Evolutionary conservation across 2,888 invertebrate species (phyloP), one percentile per base, ranked within the genome.

Genomic region (Tricholauxania praeusta): DNA sequence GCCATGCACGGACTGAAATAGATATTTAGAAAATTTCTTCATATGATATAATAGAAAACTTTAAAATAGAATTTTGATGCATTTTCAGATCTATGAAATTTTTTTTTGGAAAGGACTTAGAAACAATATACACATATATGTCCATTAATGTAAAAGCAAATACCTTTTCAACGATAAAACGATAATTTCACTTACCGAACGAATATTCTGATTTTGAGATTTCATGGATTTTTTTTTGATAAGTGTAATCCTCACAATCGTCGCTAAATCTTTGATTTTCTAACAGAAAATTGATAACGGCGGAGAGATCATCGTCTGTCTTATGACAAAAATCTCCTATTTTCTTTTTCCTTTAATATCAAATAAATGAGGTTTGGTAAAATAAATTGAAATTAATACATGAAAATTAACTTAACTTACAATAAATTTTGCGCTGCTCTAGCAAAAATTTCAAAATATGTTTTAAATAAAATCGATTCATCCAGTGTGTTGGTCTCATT

Each of bases 1-100:
- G 90, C 95, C 95, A 96, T 62, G 92, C 90, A 0, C 94, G 91
- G 84, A 89, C 93, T 93, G 55, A 86, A 52, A 86, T 82, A 73
- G 69, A 66, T 39, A 10, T 39, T 10, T 39, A 10, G 10, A 10
- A 39, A 39, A 10, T 39, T 10, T 39, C 39, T 39, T 39, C n/a
- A n/a, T n/a, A n/a, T n/a, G n/a, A n/a, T n/a, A n/a, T n/a, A n/a
- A n/a, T 39, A 10, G 39, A 5, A 39, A 7, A 79, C 80, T 79
- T 78, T 76, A 74, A n/a, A n/a, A n/a, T n/a, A n/a, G n/a, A n/a
- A n/a, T n/a, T n/a, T n/a, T n/a, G n/a, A n/a, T n/a, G n/a, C n/a
- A n/a, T n/a, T n/a, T n/a, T n/a, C n/a, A n/a, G n/a, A n/a, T n/a
- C n/a, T n/a, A n/a, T n/a, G n/a, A n/a, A n/a, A n/a, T n/a, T n/a